Base-by-base conservation (phyloP, 2,113 vertebrate species). In the Scytalopus superciliaris region DNA sequence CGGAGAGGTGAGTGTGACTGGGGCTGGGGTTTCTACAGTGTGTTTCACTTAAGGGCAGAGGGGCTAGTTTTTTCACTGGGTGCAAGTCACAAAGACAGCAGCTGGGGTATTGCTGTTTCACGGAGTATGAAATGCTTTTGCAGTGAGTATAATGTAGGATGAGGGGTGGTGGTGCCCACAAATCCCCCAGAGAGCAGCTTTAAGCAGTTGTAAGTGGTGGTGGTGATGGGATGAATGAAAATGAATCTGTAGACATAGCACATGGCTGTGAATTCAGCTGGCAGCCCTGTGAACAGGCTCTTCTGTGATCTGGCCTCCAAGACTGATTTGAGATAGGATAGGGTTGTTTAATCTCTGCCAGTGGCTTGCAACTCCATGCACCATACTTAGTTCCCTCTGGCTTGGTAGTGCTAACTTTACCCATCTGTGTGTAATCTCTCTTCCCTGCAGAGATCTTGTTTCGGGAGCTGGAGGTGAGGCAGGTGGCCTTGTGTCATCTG, bases 401-500 rank as follows among this genome's bases (percentile, higher is more conserved):
- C 44, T 81, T 72, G 44, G 35, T 28, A 42, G 21, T 37, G 27
- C 33, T 84, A 3, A 82, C 44, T 75, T 79, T 28, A 81, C n/a
- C 37, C 44, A 50, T 13, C 10, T 47, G 28, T 66, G 37, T 4
- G 2, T 52, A 3, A 70, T 64, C 27, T 93, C 59, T 93, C 33
- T 92, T 17, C 40, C 14, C 62, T 72, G 6, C 40, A 99, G 99
- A 99, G 90, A 98, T 99, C 90, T 97, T 99, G 84, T 99, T 99
- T 87, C 98, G 98, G 59, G 99, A 99, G 97, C 97, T 99, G 79
- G 98, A 98, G 89, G 95, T 98, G 66, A 98, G 99, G 75, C 98
- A 99, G 73, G 98, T 98, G 13, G 99, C 99, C 44, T 97, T 99
- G 93, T 98, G 98, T 87, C 99, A 99, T 94, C 98, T 99, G 47